phyloP scores from a whole-genome alignment of 2,113 vertebrate species.

The Zosterops lateralis region DNA sequence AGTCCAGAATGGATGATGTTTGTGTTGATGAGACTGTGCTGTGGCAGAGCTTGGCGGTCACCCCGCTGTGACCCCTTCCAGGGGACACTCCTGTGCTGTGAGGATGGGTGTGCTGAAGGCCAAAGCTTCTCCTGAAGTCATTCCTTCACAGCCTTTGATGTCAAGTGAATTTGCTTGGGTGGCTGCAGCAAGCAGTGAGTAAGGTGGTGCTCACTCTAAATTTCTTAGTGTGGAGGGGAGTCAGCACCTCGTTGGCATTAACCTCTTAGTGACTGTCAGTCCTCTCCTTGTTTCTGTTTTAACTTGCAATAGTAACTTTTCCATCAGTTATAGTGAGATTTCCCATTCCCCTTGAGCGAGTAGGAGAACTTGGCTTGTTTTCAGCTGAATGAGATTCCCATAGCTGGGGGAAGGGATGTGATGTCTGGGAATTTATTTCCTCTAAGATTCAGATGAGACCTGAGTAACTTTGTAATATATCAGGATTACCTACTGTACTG shows the following conservation, averaged over 20 bases:
- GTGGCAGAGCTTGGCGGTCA: neutral
- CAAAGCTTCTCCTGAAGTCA: neutral
- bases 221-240: neutral
- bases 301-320: neutral
- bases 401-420: neutral
- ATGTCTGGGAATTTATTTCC: constrained; percentile 32
- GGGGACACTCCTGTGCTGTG: neutral
- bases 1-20: accelerated
- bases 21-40: neutral
- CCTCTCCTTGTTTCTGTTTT: neutral
- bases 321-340: neutral
- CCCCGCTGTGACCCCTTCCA: neutral
- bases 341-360: constrained; percentile 20
- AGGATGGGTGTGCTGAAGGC: neutral
- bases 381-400: constrained; percentile 20
- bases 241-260: neutral
- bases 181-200: neutral
- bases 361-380: constrained; percentile 46
- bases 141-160: neutral
- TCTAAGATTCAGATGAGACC: neutral
- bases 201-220: neutral
- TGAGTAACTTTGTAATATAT: neutral
- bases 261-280: neutral
- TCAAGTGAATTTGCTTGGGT: neutral
- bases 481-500: neutral